Evolutionary conservation across 2,888 invertebrate species (phyloP), one percentile per base, ranked within the genome.

Genomic region (Calameuta filiformis): DNA sequence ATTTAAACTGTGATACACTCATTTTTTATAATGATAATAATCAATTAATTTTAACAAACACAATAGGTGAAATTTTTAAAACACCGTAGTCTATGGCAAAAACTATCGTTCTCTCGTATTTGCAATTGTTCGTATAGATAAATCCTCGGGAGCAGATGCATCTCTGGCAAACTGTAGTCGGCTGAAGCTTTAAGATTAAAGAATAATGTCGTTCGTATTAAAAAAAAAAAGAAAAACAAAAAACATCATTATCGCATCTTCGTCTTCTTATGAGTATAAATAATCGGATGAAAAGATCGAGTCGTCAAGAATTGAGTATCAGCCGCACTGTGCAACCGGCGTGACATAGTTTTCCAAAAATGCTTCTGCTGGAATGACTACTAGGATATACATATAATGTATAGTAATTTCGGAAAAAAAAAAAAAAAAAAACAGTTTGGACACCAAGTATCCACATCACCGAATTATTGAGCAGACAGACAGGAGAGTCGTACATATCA

Each of bases 1-100:
- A 86, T 88, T 88, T 88, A 86, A 88, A 88, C 85, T 87, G 87
- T 85, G 87, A 86, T 88, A 88, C 89, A 88, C 83, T 86, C 85
- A 84, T 85, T 83, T 86, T 83, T 83, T 68, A 75, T 83, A 82
- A 80, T 79, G 83, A 75, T 80, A 83, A 82, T 85, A 83, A 83
- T 85, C 69, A 83, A 84, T 83, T 83, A 86, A 82, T 86, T 87
- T 86, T 84, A 84, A 86, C 86, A 86, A 86, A 87, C 86, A 84
- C 80, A 87, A 85, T 86, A 79, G 81, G 81, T 83, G 81, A 85
- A 81, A 83, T 77, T 80, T 82, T 80, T 34, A 83, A 82, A 84
- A 82, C 80, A 83, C 79, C 80, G 81, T 78, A 81, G 69, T 84
- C 78, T 76, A 83, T 86, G 82, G 81, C 83, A 74, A 81, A 71